phyloP scores from a whole-genome alignment of 2,113 vertebrate species.

The Capricornis sumatraensis region DNA sequence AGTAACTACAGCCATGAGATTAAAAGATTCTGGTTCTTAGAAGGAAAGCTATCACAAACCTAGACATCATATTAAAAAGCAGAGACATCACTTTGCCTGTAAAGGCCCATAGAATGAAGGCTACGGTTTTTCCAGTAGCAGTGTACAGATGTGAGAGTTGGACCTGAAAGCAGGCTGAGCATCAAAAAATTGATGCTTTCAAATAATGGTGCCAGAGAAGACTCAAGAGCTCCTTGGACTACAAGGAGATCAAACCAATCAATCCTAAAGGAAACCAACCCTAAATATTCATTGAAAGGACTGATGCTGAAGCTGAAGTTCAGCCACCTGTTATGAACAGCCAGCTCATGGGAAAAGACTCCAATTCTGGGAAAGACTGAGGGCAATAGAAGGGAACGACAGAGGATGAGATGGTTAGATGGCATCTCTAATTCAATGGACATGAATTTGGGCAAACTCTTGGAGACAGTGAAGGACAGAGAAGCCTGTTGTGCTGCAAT shows the following conservation, averaged over 20 bases:
- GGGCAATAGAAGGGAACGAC: background rate
- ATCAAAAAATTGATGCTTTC: background rate
- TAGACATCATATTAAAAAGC: background rate
- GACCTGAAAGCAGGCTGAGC: background rate
- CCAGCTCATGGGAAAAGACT: background rate
- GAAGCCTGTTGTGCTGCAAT: background rate
- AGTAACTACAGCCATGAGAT: background rate
- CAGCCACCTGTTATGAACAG: background rate
- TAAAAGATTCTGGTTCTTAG: background rate
- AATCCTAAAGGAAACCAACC: background rate
- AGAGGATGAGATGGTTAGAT: background rate
- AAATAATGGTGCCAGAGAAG: background rate
- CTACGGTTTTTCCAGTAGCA: background rate
- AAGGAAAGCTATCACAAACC: background rate
- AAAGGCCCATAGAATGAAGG: background rate
- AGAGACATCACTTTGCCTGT: background rate
- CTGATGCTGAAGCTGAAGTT: background rate
- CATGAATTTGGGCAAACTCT: background rate
- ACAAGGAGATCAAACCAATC: background rate
- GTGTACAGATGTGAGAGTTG: background rate
- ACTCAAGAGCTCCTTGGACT: background rate
- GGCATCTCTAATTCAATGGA: background rate
- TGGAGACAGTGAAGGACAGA: background rate
- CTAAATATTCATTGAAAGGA: background rate
- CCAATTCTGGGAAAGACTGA: background rate